Base-by-base conservation (phyloP, 2,113 vertebrate species). In the Lagopus leucura region DNA sequence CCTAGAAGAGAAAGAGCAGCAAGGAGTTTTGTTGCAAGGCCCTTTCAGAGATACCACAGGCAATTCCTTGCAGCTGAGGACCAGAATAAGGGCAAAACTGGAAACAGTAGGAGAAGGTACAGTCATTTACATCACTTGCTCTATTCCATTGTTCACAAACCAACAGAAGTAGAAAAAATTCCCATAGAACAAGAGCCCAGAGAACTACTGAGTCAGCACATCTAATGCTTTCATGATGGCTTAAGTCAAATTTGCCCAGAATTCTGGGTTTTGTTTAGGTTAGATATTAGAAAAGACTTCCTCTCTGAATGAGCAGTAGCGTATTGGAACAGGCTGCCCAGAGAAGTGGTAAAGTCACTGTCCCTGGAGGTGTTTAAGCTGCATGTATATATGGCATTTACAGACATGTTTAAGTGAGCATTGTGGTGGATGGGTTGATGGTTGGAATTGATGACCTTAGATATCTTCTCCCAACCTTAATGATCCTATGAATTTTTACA, bases 21-120 rank as follows among this genome's bases (percentile, higher is more conserved):
- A 30, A 48, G 74, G 18, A 69, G 71, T 83, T 94, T 65, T 0
- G 0, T 71, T 86, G 80, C 42, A 86, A 75, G 30, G 32, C 22
- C 1, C n/a, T 36, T 0, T 0, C 76, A 60, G 6, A 65, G 77
- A 24, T 89, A 92, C 63, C 54, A 89, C 36, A 63, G 87, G 71
- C 82, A 82, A 91, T 92, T 94, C 83, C 83, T 93, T 61, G 52
- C 43, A 65, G 73, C 61, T 88, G 92, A 81, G 88, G 8, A 40
- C 76, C 40, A 81, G 65, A 92, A 69, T 67, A 86, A 93, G 38
- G 5, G 11, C 73, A 92, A 94, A 88, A 90, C 47, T 57, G 43
- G 81, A 75, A 86, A 94, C 80, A 94, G 43, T 43, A 61, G 80
- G 65, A 94, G 93, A 73, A 94, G 86, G 80, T 81, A 76, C 60